phyloP scores from a whole-genome alignment of 64 coral and sea anemone genomes.

The Actinia equina region DNA sequence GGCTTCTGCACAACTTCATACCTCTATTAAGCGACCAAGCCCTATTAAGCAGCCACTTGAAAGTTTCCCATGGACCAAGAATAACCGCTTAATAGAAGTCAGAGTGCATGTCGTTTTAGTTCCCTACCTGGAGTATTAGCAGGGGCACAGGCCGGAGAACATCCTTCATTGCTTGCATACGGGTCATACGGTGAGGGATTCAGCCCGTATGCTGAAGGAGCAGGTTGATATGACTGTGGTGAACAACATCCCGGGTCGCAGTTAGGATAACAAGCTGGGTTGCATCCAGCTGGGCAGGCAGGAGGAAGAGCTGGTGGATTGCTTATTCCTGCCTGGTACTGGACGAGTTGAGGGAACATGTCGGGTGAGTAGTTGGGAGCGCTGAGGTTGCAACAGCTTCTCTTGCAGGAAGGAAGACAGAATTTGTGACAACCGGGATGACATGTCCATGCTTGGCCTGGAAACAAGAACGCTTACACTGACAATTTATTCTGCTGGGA shows the following conservation, averaged over 20 bases:
- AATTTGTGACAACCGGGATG: slow-evolving; percentile 89
- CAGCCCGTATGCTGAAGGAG: slow-evolving; percentile 12
- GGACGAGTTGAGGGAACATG: slow-evolving; percentile 82
- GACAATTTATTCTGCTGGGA: too few species aligned
- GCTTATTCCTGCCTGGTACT: slow-evolving; percentile 66
- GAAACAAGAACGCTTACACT: background rate
- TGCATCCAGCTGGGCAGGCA: slow-evolving; percentile 65
- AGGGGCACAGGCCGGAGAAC: slow-evolving; percentile 49
- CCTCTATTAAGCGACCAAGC: too few species aligned
- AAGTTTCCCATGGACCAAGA: too few species aligned
- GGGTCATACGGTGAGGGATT: slow-evolving; percentile 17
- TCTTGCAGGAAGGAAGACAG: slow-evolving; percentile 93
- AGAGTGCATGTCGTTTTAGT: background rate
- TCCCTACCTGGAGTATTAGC: slow-evolving; percentile 32
- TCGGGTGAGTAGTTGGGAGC: slow-evolving; percentile 78
- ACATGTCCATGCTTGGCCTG: slow-evolving; percentile 82
- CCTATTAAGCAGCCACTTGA: too few species aligned
- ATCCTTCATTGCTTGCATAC: slow-evolving; percentile 9
- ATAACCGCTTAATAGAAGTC: too few species aligned
- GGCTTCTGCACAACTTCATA: too few species aligned
- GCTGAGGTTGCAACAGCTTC: slow-evolving; percentile 79
- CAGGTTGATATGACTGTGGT: slow-evolving; percentile 10
- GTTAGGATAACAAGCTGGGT: slow-evolving; percentile 61
- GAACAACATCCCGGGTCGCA: slow-evolving; percentile 86
- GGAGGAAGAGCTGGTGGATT: slow-evolving; percentile 69